These are phyloP conservation scores for Vesta saturnalis DNA, from an alignment of 2,888 invertebrate genomes.

Conservation along the genomic window DNA sequence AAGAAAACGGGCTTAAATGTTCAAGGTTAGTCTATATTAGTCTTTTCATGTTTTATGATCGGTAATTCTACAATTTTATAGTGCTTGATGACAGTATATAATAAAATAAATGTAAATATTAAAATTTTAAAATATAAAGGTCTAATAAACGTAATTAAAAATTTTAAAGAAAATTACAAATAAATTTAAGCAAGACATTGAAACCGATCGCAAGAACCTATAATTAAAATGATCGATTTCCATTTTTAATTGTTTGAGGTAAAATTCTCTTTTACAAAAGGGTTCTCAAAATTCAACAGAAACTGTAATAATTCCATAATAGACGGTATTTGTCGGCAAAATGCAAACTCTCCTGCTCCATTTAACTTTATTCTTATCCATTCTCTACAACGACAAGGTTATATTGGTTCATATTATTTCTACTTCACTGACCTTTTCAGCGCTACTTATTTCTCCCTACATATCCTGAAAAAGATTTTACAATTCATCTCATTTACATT, in stretches of 20 bases:
- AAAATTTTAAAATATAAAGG: too few relatives aligned
- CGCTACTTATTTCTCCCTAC: conserved; percentile 21
- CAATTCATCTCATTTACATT: conserved; percentile 26
- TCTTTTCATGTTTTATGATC: too few relatives aligned
- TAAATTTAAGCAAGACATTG: too few relatives aligned
- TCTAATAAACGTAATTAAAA: too few relatives aligned
- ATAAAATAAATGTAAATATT: too few relatives aligned
- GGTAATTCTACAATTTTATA: too few relatives aligned
- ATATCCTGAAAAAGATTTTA: conserved; percentile 23
- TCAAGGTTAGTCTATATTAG: too few relatives aligned
- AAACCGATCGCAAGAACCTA: too few relatives aligned
- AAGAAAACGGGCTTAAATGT: too few relatives aligned
- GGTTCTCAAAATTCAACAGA: conserved; percentile 8
- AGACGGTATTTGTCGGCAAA: conserved; percentile 30
- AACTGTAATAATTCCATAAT: conserved; percentile 21
- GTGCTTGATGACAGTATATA: too few relatives aligned
- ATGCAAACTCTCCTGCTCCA: conserved; percentile 32
- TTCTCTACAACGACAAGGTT: conserved; percentile 33
- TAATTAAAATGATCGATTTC: background rate
- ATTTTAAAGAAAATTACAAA: background rate
- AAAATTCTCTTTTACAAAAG: background rate
- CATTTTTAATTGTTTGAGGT: background rate
- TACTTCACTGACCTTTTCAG: conserved; percentile 26
- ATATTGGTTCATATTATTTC: conserved; percentile 34
- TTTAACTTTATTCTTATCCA: conserved; percentile 37